Evolutionary conservation across 1,140 invertebrate species (phyloP).

Genomic region (Eubasilissa regina): DNA sequence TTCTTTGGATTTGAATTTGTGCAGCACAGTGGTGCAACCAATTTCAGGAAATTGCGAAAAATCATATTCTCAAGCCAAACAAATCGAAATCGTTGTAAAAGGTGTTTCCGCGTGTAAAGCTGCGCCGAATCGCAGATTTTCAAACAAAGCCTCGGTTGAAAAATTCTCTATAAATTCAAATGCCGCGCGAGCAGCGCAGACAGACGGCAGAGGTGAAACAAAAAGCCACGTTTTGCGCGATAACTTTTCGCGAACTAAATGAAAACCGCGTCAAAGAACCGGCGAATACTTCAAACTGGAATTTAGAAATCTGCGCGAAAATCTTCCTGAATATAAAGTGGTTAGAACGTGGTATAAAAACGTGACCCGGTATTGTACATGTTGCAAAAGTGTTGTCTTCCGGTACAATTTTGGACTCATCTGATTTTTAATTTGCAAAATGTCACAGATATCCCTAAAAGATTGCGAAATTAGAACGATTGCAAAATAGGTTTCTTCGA

Average conservation of each 20-base stretch:
- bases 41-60: neutral
- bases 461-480: too few species aligned
- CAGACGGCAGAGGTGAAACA: neutral
- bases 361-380: neutral
- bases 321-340: constrained; percentile 35
- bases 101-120: neutral
- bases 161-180: constrained; percentile 8
- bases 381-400: too few species aligned
- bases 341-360: constrained; percentile 3
- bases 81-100: neutral
- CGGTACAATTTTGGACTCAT: too few species aligned
- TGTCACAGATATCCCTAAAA: too few species aligned
- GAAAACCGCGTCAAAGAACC: constrained; percentile 54
- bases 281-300: constrained; percentile 31
- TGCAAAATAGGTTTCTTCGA: too few species aligned
- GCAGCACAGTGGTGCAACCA: too few species aligned
- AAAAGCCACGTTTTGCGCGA: constrained; percentile 36
- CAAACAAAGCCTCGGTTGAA: neutral
- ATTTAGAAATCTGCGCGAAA: constrained; percentile 18
- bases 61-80: neutral
- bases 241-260: constrained; percentile 48
- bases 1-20: too few species aligned
- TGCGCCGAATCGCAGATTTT: neutral
- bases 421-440: too few species aligned
- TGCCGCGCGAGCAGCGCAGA: neutral